phyloP scores from a whole-genome alignment of 2,797 vertebrate genomes.

The Octomys mimax region DNA sequence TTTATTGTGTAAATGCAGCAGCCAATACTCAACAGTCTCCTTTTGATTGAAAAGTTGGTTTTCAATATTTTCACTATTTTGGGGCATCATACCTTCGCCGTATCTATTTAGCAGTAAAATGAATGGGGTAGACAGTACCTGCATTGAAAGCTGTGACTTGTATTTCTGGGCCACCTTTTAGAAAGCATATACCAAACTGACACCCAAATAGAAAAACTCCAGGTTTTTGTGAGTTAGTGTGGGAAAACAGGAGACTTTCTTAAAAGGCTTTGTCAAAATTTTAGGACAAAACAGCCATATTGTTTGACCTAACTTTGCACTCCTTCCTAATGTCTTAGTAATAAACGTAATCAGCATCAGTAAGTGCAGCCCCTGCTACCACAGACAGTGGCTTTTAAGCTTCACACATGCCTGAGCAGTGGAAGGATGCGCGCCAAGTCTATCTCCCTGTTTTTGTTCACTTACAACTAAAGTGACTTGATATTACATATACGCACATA shows the following conservation, averaged over 20 bases:
- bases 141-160: background rate
- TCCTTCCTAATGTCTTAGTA: constrained; percentile 86
- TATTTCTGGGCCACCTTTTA: background rate
- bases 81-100: background rate
- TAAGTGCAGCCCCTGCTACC: constrained; percentile 75
- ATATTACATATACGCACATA: constrained; percentile 88
- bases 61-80: background rate
- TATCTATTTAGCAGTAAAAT: background rate
- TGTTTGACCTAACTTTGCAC: constrained; percentile 81
- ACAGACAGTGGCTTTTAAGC: constrained; percentile 73
- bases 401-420: constrained; percentile 81
- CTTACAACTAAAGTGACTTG: constrained; percentile 85
- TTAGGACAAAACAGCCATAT: constrained; percentile 77
- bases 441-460: constrained; percentile 87
- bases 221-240: constrained; percentile 76
- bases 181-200: constrained; percentile 34
- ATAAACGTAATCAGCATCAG: constrained; percentile 79
- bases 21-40: background rate
- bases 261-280: constrained; percentile 87
- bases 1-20: background rate
- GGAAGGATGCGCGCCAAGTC: constrained; percentile 83
- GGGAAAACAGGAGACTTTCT: constrained; percentile 82
- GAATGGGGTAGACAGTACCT: background rate
- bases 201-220: constrained; percentile 82
- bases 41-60: background rate